Base-by-base conservation (phyloP, 2,113 vertebrate species). In the Trinectes maculatus region DNA sequence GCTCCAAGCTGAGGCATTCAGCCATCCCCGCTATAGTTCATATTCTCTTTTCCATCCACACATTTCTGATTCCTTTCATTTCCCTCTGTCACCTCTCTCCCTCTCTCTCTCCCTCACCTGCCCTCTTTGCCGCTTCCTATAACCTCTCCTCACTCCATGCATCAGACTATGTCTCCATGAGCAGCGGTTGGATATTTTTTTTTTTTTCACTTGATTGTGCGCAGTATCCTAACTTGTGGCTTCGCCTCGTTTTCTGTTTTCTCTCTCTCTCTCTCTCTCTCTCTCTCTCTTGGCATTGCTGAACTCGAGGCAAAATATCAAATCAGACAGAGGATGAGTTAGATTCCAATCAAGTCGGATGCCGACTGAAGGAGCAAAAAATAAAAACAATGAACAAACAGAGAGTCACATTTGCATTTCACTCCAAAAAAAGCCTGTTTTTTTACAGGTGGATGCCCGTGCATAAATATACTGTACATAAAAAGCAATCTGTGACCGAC, bases 111-210 rank as follows among this genome's bases (percentile, higher is more conserved):
- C 69, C 44, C 56, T 51, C 19, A 67, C 49, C 51, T 52, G 19
- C 25, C 54, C 34, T 34, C 24, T 58, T 57, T 34, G 66, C 21
- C 18, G 57, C 46, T 54, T 43, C 33, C 57, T 49, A 31, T 55
- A 70, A 72, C 52, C 59, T 48, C 59, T 15, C 49, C 4, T 12
- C 11, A 6, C 36, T 49, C 51, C 49, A 55, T 55, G 67, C 65
- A 57, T 67, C 70, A 73, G 39, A 71, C 53, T 25, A 59, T 9
- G 28, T 74, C 71, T 82, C 67, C 63, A 61, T 71, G 78, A 66
- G 36, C 65, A 75, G 31, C 63, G 40, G 26, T 26, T 55, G 18
- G 3, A 19, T 58, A 4, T 33, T 66, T 2, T 11, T 2, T 43
- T 51, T 52, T 33, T 18, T 16, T 8, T 2, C 12, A 3, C 25